Conservation (phyloP, 2,113 vertebrate species). For the Corythoichthys haematopterus region DNA sequence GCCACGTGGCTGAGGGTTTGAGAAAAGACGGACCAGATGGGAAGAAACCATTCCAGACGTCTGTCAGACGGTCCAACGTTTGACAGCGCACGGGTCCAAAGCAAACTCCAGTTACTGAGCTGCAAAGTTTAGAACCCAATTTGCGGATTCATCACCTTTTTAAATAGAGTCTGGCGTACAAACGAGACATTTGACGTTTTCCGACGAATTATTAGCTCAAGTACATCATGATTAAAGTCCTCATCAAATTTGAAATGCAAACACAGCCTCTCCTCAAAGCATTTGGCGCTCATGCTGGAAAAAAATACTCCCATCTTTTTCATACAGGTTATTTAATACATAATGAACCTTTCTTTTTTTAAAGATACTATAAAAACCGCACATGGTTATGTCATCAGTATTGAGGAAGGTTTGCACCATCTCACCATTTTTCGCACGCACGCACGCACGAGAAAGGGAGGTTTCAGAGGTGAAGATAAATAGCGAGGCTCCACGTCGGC, state of each 20-base stretch:
- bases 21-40: conserved; percentile 68
- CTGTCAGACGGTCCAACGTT: conserved; percentile 21
- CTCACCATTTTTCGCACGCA: conserved; percentile 8
- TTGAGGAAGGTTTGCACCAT: not conserved
- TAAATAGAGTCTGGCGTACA: not conserved
- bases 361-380: conserved; percentile 13
- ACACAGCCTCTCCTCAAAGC: not conserved
- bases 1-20: conserved; percentile 70
- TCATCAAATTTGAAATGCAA: not conserved
- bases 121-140: not conserved
- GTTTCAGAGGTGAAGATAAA: conserved; percentile 36
- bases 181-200: not conserved
- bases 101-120: conserved; percentile 25
- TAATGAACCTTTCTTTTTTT: not conserved
- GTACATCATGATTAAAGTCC: not conserved
- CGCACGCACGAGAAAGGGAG: conserved; percentile 2
- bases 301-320: conserved; percentile 7
- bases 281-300: conserved; percentile 1
- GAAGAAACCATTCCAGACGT: conserved; percentile 57
- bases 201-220: not conserved
- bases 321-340: not conserved
- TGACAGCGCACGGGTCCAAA: conserved; percentile 22
- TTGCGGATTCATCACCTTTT: not conserved
- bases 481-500: conserved; percentile 26
- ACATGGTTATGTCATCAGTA: conserved; percentile 22